Percentiles rank a stretch among this genome's conserved stretches.
Conservation (phyloP, 2,113 vertebrate species). For the Panthera uncia region DNA sequence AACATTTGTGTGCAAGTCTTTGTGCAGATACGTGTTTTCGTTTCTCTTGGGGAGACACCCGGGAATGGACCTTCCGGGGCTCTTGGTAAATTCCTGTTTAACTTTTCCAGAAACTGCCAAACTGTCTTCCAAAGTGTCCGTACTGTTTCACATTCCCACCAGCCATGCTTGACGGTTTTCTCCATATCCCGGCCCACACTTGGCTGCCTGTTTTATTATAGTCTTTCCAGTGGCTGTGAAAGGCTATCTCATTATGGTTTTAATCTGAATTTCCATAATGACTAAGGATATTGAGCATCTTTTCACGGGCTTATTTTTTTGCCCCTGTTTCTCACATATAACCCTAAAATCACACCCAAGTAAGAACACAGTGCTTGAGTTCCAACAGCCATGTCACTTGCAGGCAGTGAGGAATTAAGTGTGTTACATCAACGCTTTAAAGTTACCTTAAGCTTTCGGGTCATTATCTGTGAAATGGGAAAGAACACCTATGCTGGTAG, state of each 20-base stretch:
- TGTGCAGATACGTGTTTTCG: neutral
- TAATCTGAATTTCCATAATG: neutral
- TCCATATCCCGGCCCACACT: neutral
- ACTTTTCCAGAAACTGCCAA: conserved; percentile 32
- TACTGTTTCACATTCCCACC: neutral
- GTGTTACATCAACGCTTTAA: neutral
- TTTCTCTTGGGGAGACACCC: neutral
- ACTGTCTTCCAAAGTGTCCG: neutral
- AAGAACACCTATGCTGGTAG: neutral
- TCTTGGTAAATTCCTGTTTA: neutral
- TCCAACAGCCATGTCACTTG: neutral
- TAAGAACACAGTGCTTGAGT: neutral
- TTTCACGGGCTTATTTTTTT: neutral
- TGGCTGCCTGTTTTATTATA: neutral
- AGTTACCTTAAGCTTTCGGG: neutral
- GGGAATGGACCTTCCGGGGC: neutral
- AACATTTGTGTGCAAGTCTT: neutral
- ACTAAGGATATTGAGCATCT: neutral
- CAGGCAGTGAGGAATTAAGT: neutral
- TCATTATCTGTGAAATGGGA: neutral
- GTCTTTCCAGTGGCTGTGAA: neutral
- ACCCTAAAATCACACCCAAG: neutral
- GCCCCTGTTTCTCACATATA: neutral
- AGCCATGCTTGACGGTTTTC: neutral
- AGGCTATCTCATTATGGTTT: neutral